Evolutionary conservation across 1,140 invertebrate genomes (phyloP).

Genomic region (Andrena cerasifolii): DNA sequence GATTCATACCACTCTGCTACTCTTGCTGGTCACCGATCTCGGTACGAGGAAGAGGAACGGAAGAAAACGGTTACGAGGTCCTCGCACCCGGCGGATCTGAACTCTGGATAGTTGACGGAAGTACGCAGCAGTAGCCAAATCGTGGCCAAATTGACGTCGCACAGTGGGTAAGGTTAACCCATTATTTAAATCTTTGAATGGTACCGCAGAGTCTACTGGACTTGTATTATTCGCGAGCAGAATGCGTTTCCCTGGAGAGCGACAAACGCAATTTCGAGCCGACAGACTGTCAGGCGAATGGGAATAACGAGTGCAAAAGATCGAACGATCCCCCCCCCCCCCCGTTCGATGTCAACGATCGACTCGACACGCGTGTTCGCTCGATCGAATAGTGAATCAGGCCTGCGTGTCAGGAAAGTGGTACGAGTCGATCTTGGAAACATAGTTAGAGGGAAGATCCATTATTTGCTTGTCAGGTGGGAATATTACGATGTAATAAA

Average conservation of each 20-base stretch:
- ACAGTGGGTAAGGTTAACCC: no score
- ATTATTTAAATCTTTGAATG: not conserved
- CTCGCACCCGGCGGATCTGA: constrained; percentile 22
- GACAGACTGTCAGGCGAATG: not conserved
- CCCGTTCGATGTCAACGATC: constrained; percentile 11
- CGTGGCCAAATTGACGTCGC: not conserved
- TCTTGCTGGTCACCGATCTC: constrained; percentile 41
- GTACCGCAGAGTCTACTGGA: not conserved
- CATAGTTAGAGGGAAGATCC: constrained; percentile 18
- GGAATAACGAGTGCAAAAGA: not conserved
- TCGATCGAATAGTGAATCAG: constrained; percentile 33
- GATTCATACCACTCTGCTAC: constrained; percentile 38
- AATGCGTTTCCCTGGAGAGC: not conserved
- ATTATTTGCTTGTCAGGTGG: constrained; percentile 45
- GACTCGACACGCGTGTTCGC: constrained; percentile 20
- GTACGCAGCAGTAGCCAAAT: not conserved
- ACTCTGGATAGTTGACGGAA: not conserved
- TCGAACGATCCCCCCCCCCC: constrained; percentile 8
- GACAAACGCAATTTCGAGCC: not conserved
- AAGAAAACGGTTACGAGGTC: constrained; percentile 32
- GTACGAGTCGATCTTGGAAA: constrained; percentile 42
- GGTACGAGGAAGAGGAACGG: constrained; percentile 47
- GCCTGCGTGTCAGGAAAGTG: constrained; percentile 21
- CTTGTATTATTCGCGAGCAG: not conserved
- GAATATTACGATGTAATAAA: constrained; percentile 18